Evolutionary conservation across 2,797 vertebrate genomes (phyloP), one percentile per base, ranked within the genome.

Genomic region (Todus mexicanus): DNA sequence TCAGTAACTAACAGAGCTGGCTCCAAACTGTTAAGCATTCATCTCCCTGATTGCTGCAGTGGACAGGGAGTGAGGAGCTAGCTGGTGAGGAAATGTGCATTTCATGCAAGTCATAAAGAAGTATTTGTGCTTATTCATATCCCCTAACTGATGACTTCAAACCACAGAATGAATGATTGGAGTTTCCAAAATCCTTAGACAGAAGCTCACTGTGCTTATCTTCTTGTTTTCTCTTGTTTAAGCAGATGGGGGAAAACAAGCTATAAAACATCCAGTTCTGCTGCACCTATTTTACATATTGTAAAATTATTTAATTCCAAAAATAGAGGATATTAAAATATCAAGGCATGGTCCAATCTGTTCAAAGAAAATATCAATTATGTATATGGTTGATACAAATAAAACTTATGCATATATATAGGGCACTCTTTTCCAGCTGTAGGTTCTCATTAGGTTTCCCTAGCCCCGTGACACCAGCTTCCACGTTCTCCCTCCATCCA

Each of bases 51-150:
- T 73, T 31, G 37, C 7, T 92, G 64, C 68, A 73, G 56, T 10
- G 15, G 31, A 51, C n/a, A 59, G 26, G 4, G 31, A 23, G 11
- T 51, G 60, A 87, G 33, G 40, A 93, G 22, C 31, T 84, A 59
- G 27, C 37, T 2, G 4, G 8, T 66, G 59, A 66, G 64, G 48
- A 84, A 57, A 75, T 0, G 0, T 22, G 25, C 5, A 3, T 54
- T 59, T 37, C 23, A 13, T 33, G 22, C 27, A 92, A 84, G 42
- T 7, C 21, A 51, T 61, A 43, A 72, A 65, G 8, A 43, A 72
- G 50, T 56, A 54, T 37, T 51, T 82, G 9, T 56, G 19, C 7
- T 56, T 90, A 37, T 51, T 66, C 38, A 12, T 61, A 56, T 33
- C 14, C 29, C 33, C 16, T 84, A 71, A 35, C 9, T 37, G 64